Base-by-base conservation (phyloP, 2,113 vertebrate genomes). In the Pleuronectes platessa region DNA sequence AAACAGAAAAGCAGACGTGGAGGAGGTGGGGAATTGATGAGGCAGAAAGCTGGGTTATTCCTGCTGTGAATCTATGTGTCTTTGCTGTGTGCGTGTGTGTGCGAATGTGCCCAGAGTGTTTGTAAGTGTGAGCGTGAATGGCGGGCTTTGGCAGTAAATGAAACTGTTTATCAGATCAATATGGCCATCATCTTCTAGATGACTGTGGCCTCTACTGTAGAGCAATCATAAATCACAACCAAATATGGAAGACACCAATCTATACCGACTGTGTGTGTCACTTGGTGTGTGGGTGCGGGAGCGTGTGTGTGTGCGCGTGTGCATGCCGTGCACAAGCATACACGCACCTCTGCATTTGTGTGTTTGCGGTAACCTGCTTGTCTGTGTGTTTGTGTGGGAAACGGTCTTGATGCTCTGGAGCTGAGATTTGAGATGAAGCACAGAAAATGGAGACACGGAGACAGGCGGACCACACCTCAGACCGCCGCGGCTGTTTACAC, bases 111-210 rank as follows among this genome's bases (percentile, higher is more conserved):
- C 58, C 45, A n/a, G 12, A 5, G 61, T 61, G 55, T 45, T 67
- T 61, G 35, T 70, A 67, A 23, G 65, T 53, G 80, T 53, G 79
- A 31, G 76, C 82, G 63, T 87, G 89, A 92, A 89, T 88, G 90
- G 87, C 70, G 72, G 83, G 78, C 84, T 88, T 85, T 80, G 89
- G 90, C 88, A 92, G 92, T 91, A 92, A 93, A 92, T 93, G 88
- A 92, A 92, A 93, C 86, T 91, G 90, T 92, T 93, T 93, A 92
- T 92, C 89, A 86, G 90, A 93, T 93, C 91, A 92, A 93, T 92
- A 93, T 83, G 89, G 91, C 84, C 90, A 93, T 93, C 92, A 93
- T 93, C 88, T 89, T 88, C 81, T 82, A 92, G 88, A 92, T 89
- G 90, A 92, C 83, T 92, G 90, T 91, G 92, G 90, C 89, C 90